Base-by-base conservation (phyloP, 2,888 invertebrate genomes). In the Ophion ventricosus region DNA sequence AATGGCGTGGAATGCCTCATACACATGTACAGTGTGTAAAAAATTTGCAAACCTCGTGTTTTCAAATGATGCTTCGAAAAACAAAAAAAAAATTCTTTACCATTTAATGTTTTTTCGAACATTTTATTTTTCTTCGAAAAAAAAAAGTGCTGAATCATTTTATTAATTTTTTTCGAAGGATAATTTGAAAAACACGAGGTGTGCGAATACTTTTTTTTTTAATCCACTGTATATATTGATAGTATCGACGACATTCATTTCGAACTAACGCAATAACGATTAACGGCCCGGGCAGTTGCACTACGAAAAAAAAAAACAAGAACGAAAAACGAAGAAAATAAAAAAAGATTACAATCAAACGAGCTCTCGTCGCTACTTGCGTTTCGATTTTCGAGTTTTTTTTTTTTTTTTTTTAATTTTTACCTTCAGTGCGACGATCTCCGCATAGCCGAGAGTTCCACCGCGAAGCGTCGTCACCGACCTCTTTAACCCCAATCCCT, bases 351-450 rank as follows among this genome's bases (percentile, higher is more conserved):
- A 83, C 43, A 43, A 67, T 82, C 56, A 78, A 81, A 86, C 82
- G 76, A 80, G 84, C 84, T 82, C 70, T 84, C 83, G 57, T 14
- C 25, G 14, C 61, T 40, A 23, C 49, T 35, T 1, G 11, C 73
- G 43, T 79, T 73, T 74, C 82, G 69, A 74, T 80, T 54, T 57
- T 54, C 43, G 59, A 63, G 2, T 49, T 49, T 49, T 49, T 49
- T 49, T 49, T 17, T 0, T 40, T 64, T 26, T 4, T 66, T 87
- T 40, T 23, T 5, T 35, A 87, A 14, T 49, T 87, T 90, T 95
- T 97, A 98, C 98, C 98, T 98, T 98, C 91, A 98, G 97, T 94
- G 98, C 98, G 94, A 98, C 98, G 95, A 98, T 98, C 96, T 98
- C 98, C 90, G 98, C 98, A 95, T 97, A 97, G 93, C 97, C 97